Evolutionary conservation across 2,888 invertebrate genomes (phyloP), one percentile per base, ranked within the genome.

Genomic region (Sicus ferrugineus): DNA sequence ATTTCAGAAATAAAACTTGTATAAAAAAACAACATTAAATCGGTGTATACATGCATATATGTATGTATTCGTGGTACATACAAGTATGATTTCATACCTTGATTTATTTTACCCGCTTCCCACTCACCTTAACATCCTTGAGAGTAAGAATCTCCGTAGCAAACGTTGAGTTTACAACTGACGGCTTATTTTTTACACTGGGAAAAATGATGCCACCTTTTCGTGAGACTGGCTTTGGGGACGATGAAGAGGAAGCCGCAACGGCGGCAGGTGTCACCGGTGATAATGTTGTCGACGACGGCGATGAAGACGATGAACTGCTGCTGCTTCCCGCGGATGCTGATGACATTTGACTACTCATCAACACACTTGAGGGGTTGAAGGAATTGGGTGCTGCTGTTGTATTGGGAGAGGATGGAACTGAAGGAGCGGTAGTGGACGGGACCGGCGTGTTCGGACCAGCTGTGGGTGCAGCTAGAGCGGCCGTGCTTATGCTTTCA

Each of bases 121-220:
- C 64, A 81, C 90, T 90, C 87, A 94, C 94, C 90, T 92, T 93
- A 76, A 94, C 90, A 84, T 94, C 94, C 86, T 93, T 93, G 81
- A 92, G 89, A 76, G 91, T 88, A 75, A 92, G 87, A 78, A 91
- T 87, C 81, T 94, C 94, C 11, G 92, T 92, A 59, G 92, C 89
- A 84, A 94, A 93, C 62, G 93, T 93, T 75, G 92, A 92, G 86
- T 94, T 94, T 68, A 92, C 91, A n/a, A 92, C 90, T 74, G 93
- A 90, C 26, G 95, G 95, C 78, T 95, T 95, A 85, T 95, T 95
- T 86, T 95, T 95, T 65, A 95, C 93, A 82, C 94, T 94, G 11
- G 95, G 95, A 86, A 95, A 95, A 83, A 95, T 95, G 77, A 95
- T 90, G 70, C 93, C 93, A 48, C 93, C 92, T 85, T 93, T 94